Evolutionary conservation across 2,113 vertebrate genomes (phyloP).

Genomic region (Cottus gobio): DNA sequence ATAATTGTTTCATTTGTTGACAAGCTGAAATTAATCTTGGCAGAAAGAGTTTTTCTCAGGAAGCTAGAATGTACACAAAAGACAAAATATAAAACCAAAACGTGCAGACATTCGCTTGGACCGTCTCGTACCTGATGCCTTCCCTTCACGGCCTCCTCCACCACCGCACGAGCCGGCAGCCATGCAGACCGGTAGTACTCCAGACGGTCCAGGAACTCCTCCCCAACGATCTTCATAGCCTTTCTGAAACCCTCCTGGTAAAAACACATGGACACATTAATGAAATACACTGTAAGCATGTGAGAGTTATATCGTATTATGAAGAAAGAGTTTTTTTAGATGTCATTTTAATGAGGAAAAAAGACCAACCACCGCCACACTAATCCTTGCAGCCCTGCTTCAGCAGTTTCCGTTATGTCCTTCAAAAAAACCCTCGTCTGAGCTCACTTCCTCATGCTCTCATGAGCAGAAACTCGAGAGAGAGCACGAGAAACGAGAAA

Average conservation of each 20-base stretch:
- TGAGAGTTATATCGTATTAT: background rate
- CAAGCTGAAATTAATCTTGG: background rate
- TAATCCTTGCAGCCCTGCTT: background rate
- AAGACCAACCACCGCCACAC: background rate
- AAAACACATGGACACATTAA: background rate
- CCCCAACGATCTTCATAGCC: constrained; percentile 88
- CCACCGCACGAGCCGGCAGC: constrained; percentile 90
- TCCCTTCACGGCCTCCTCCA: constrained; percentile 85
- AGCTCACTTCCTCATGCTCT: background rate
- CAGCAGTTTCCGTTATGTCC: background rate
- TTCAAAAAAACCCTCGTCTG: background rate
- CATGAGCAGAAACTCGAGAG: constrained; percentile 9
- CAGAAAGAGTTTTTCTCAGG: background rate
- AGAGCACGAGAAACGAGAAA: constrained; percentile 23
- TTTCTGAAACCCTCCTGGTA: constrained; percentile 87
- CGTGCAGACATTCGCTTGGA: background rate
- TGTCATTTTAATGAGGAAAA: background rate
- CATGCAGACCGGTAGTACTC: constrained; percentile 88
- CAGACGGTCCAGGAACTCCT: constrained; percentile 90
- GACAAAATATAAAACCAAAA: background rate
- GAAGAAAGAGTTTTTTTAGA: background rate
- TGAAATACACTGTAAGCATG: background rate
- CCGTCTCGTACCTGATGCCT: constrained; percentile 85
- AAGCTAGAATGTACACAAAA: background rate
- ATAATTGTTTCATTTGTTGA: background rate